phyloP scores from a whole-genome alignment of 2,113 vertebrate genomes.

The Spermophilus dauricus region DNA sequence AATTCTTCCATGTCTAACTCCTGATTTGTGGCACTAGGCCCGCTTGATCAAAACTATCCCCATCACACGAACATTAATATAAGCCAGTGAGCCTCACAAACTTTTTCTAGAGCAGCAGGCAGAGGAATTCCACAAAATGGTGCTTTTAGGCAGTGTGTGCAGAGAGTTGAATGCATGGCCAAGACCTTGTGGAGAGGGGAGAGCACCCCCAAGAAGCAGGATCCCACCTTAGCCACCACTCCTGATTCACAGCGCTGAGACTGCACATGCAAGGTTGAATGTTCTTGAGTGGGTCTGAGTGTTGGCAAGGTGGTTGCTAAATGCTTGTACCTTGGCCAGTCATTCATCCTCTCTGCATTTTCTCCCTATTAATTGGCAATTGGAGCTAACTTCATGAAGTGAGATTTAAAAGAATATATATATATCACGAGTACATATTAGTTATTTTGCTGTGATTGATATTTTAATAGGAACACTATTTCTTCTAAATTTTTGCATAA shows the following conservation, averaged over 20 bases:
- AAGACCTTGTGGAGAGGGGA: not conserved
- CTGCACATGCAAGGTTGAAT: not conserved
- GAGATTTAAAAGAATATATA: not conserved
- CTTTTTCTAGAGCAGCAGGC: not conserved
- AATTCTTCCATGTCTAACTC: not conserved
- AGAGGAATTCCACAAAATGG: not conserved
- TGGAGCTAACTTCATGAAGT: not conserved
- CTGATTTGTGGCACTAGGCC: rapidly evolving
- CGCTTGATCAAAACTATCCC: rapidly evolving
- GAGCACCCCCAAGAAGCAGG: not conserved
- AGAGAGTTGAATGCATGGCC: not conserved
- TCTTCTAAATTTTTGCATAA: not conserved
- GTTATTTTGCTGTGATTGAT: not conserved
- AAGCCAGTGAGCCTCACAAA: not conserved
- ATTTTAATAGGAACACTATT: not conserved
- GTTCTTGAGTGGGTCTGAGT: not conserved
- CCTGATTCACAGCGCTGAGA: not conserved
- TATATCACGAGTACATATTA: not conserved
- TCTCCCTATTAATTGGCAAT: not conserved
- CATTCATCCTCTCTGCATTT: not conserved
- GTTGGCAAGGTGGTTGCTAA: not conserved
- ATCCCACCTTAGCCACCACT: not conserved
- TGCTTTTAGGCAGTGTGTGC: not conserved
- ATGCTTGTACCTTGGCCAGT: not conserved
- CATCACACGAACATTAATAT: not conserved